Evolutionary conservation across 2,888 invertebrate species (phyloP).

Genomic region (Lochmaea capreae): DNA sequence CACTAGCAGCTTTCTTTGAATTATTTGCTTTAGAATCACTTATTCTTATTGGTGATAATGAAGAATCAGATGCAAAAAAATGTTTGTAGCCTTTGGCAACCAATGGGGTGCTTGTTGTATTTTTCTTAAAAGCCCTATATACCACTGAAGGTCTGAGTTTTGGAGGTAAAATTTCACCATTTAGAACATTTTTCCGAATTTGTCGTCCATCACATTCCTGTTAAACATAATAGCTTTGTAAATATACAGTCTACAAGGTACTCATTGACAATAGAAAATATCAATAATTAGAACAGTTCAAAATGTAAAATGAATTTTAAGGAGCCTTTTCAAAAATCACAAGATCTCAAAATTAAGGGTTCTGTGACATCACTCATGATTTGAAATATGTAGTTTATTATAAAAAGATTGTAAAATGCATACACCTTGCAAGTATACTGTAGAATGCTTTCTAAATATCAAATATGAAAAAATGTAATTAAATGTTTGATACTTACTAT

Average conservation of each 20-base stretch:
- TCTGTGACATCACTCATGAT: too few relatives aligned
- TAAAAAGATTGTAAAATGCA: too few relatives aligned
- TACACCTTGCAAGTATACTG: too few relatives aligned
- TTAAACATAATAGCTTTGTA: neutral
- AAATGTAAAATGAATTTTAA: too few relatives aligned
- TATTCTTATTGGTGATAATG: slow-evolving; percentile 1
- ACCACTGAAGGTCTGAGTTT: slow-evolving; percentile 20
- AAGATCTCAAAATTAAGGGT: too few relatives aligned
- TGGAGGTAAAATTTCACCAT: neutral
- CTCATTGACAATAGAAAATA: neutral
- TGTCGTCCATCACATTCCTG: neutral
- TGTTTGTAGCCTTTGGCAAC: neutral
- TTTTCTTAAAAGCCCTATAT: slow-evolving; percentile 16
- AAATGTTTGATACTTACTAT: slow-evolving; percentile 14
- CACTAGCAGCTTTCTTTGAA: neutral
- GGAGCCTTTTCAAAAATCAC: too few relatives aligned
- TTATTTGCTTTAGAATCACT: neutral
- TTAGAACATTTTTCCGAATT: neutral
- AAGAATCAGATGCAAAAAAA: neutral
- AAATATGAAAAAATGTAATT: neutral
- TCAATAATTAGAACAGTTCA: too few relatives aligned
- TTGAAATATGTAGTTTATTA: too few relatives aligned
- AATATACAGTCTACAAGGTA: neutral
- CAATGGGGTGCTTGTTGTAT: slow-evolving; percentile 11
- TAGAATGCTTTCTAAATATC: too few relatives aligned